Evolutionary conservation across 2,113 vertebrate species (phyloP).

Genomic region (Taurulus bubalis): DNA sequence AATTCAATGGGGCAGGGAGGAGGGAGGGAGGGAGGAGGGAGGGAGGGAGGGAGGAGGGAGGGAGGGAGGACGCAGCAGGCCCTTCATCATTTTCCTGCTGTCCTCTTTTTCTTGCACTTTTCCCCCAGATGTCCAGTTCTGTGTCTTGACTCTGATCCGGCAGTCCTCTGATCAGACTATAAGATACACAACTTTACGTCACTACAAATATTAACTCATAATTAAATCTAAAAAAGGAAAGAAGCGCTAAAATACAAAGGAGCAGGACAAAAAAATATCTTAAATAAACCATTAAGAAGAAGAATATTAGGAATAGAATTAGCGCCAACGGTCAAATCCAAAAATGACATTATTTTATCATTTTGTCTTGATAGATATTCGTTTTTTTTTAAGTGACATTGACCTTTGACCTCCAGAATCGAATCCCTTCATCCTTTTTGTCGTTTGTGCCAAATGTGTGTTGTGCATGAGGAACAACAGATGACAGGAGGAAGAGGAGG

Average conservation of each 20-base stretch:
- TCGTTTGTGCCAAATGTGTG: too few species aligned
- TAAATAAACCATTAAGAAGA: neutral
- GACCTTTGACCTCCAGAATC: too few species aligned
- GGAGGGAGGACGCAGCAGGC: slow-evolving; percentile 35
- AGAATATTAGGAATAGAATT: neutral
- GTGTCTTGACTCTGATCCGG: slow-evolving; percentile 20
- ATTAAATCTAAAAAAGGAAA: too few species aligned
- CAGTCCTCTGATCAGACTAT: too few species aligned
- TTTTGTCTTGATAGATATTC: too few species aligned
- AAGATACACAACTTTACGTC: neutral
- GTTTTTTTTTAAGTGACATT: too few species aligned
- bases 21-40: slow-evolving; percentile 37
- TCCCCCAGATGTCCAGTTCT: slow-evolving; percentile 27
- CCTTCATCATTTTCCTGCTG: slow-evolving; percentile 50
- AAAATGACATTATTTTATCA: too few species aligned
- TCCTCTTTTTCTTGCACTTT: slow-evolving; percentile 41
- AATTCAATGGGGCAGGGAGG: slow-evolving; percentile 80
- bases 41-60: slow-evolving; percentile 26
- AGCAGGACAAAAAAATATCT: neutral
- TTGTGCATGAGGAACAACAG: too few species aligned
- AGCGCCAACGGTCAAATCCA: too few species aligned
- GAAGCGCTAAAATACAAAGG: too few species aligned
- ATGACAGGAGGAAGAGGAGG: neutral
- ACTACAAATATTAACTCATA: too few species aligned
- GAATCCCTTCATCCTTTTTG: too few species aligned